Evolutionary conservation across 2,888 invertebrate genomes (phyloP).

Genomic region (Cremastobaeus sp.): DNA sequence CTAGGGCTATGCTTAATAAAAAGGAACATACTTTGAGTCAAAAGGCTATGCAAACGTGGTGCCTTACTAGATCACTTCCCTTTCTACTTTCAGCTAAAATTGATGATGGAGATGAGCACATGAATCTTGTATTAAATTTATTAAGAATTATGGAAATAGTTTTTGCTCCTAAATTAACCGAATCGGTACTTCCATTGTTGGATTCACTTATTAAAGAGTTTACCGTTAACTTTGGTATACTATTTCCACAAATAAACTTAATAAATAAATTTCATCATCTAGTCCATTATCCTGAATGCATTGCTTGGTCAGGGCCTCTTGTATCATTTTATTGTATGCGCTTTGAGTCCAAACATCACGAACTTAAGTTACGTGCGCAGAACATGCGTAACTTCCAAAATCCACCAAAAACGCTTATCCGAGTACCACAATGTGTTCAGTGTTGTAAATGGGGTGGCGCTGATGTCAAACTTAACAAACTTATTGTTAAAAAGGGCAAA

Average conservation of each 20-base stretch:
- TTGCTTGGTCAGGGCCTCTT: constrained; percentile 54
- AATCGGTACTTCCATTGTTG: constrained; percentile 48
- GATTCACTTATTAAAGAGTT: constrained; percentile 46
- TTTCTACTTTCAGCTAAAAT: constrained; percentile 59
- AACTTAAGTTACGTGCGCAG: constrained; percentile 53
- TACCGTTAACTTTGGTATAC: constrained; percentile 46
- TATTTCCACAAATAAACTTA: constrained; percentile 50
- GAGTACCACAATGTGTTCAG: constrained; percentile 43
- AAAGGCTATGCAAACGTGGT: constrained; percentile 62
- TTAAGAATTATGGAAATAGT: constrained; percentile 61
- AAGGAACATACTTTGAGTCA: constrained; percentile 52
- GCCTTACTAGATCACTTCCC: constrained; percentile 52
- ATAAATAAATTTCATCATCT: constrained; percentile 60
- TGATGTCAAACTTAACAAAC: constrained; percentile 33
- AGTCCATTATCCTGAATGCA: constrained; percentile 49
- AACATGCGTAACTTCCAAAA: constrained; percentile 51
- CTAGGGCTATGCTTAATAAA: constrained; percentile 30
- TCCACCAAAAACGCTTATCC: constrained; percentile 47
- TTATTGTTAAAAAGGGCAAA: not conserved
- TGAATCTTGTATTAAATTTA: constrained; percentile 54
- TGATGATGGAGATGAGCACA: constrained; percentile 40
- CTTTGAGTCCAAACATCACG: constrained; percentile 39
- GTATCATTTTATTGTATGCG: constrained; percentile 41
- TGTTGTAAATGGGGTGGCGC: constrained; percentile 51
- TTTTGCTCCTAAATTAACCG: too few relatives aligned